phyloP scores from a whole-genome alignment of 2,113 vertebrate genomes.

The Pachyramphus minor region DNA sequence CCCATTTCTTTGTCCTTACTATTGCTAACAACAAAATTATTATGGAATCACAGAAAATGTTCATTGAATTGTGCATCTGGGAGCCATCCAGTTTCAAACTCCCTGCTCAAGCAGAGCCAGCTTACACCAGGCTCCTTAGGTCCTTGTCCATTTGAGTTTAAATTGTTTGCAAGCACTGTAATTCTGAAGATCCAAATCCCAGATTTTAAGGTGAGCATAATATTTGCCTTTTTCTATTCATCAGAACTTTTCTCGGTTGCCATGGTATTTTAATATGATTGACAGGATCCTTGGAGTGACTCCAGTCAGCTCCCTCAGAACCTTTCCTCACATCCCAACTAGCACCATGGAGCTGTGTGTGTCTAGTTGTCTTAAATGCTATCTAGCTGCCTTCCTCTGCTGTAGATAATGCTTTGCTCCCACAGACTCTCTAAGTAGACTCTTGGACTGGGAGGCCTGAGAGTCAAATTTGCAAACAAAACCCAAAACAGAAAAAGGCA shows the following conservation, averaged over 20 bases:
- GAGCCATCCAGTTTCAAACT: background rate
- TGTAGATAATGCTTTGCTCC: background rate
- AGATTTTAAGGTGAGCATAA: background rate
- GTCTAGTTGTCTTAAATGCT: background rate
- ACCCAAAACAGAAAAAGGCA: background rate
- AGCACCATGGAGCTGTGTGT: background rate
- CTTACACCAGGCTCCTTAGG: background rate
- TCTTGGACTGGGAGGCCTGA: background rate
- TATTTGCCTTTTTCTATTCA: background rate
- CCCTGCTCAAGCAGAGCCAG: background rate
- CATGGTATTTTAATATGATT: background rate
- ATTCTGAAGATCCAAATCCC: background rate
- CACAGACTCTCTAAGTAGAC: background rate
- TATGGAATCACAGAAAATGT: background rate
- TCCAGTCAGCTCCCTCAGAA: background rate
- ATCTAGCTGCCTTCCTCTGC: background rate
- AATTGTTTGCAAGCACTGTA: background rate
- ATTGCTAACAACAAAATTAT: background rate
- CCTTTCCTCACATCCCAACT: background rate
- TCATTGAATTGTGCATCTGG: background rate
- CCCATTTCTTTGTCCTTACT: background rate
- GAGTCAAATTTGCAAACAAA: background rate
- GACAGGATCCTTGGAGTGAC: background rate
- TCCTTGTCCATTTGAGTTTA: background rate
- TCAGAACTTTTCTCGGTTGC: background rate